These are phyloP conservation scores for Luperina nickerlii DNA, from an alignment of 2,888 invertebrate genomes.

Conservation along the genomic window DNA sequence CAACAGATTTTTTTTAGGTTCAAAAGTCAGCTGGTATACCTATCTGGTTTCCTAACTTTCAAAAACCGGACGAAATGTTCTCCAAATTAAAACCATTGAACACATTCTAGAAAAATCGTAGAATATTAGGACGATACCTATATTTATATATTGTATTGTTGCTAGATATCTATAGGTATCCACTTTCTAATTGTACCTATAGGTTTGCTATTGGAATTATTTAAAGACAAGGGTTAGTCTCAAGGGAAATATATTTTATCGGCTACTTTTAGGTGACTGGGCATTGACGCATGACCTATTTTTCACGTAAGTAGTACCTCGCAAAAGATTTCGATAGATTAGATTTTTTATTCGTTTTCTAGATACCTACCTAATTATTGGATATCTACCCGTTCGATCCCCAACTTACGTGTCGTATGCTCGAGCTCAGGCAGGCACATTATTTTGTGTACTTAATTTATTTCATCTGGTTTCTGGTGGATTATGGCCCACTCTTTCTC, in stretches of 20 bases:
- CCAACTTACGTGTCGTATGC: too few relatives aligned
- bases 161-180: background rate
- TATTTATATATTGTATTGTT: too few relatives aligned
- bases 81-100: too few relatives aligned
- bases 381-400: background rate
- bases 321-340: background rate
- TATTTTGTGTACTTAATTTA: too few relatives aligned
- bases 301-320: background rate
- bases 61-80: too few relatives aligned
- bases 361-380: background rate
- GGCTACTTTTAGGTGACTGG: conserved; percentile 11
- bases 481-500: too few relatives aligned
- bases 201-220: conserved; percentile 34
- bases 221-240: conserved; percentile 43
- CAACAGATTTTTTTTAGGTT: too few relatives aligned
- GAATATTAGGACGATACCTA: too few relatives aligned
- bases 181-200: background rate
- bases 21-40: background rate
- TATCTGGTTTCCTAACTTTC: background rate
- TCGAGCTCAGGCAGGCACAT: too few relatives aligned
- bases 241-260: conserved; percentile 41
- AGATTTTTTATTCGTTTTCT: background rate
- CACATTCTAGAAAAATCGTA: too few relatives aligned
- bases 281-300: conserved; percentile 23
- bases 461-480: too few relatives aligned